These are phyloP conservation scores for Lamellibrachia luymesi DNA, from an alignment of 1,140 invertebrate species.

Conservation along the genomic window DNA sequence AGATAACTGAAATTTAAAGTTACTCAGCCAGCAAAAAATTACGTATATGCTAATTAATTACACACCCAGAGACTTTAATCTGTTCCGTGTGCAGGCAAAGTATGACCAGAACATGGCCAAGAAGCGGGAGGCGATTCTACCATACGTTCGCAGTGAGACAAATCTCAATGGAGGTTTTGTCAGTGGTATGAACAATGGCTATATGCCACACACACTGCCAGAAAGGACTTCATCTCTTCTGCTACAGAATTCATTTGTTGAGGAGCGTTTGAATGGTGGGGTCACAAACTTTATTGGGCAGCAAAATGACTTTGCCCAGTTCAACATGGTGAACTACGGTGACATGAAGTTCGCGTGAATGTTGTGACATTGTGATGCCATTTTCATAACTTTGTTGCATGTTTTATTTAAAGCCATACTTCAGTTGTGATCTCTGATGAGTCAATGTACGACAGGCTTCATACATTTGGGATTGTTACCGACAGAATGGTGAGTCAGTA, in stretches of 20 bases:
- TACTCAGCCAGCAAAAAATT: too few species aligned
- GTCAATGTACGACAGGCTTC: background rate
- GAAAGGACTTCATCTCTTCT: background rate
- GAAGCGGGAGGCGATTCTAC: background rate
- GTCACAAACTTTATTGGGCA: background rate
- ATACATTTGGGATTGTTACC: background rate
- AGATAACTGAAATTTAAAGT: too few species aligned
- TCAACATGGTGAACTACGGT: background rate
- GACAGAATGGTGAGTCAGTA: background rate
- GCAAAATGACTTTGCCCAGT: background rate
- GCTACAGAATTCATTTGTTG: background rate
- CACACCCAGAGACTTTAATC: background rate
- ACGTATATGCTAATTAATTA: too few species aligned
- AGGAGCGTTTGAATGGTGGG: background rate
- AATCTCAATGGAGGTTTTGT: background rate
- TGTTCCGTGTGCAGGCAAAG: background rate
- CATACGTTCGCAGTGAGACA: background rate
- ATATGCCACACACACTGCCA: background rate
- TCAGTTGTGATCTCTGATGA: background rate
- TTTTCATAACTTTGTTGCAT: background rate
- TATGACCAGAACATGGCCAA: background rate
- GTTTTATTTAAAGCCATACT: background rate
- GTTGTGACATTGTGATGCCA: background rate
- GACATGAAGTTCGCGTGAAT: background rate
- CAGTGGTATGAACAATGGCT: background rate